phyloP scores from a whole-genome alignment of 2,797 vertebrate genomes.

The Buphagus erythrorhynchus region DNA sequence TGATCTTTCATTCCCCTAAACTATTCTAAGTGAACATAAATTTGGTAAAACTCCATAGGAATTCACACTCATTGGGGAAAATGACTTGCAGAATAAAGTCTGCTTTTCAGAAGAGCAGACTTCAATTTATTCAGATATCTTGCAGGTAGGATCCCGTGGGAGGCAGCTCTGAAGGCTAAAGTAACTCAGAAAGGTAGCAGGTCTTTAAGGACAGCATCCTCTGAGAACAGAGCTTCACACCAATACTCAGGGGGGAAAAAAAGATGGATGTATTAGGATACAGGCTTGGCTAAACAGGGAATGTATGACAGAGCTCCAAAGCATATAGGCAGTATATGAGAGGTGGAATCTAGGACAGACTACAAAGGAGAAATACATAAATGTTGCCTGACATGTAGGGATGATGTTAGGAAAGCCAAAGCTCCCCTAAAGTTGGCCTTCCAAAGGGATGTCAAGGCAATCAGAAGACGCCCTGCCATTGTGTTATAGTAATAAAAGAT shows the following conservation, averaged over 20 bases:
- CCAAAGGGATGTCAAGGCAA: not conserved
- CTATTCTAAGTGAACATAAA: not conserved
- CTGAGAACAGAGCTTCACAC: not conserved
- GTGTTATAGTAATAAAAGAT: not conserved
- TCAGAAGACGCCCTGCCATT: not conserved
- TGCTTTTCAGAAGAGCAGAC: not conserved
- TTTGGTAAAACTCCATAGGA: not conserved
- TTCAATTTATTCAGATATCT: not conserved
- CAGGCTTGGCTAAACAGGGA: not conserved
- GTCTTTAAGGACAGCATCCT: not conserved
- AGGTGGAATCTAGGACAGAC: not conserved
- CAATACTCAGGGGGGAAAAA: fast-evolving
- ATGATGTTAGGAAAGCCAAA: not conserved
- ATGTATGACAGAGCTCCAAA: not conserved
- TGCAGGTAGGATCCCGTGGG: not conserved
- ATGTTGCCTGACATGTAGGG: not conserved
- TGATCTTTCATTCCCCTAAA: not conserved
- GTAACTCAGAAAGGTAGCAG: not conserved
- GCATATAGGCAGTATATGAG: not conserved
- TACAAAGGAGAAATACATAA: not conserved
- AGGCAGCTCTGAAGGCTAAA: not conserved
- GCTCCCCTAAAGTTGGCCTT: not conserved
- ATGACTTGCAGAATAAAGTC: not conserved
- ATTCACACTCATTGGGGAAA: not conserved
- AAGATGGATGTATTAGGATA: not conserved